These are phyloP conservation scores for Dendroctonus ponderosae DNA, from an alignment of 1,140 invertebrate genomes.

Conservation along the genomic window DNA sequence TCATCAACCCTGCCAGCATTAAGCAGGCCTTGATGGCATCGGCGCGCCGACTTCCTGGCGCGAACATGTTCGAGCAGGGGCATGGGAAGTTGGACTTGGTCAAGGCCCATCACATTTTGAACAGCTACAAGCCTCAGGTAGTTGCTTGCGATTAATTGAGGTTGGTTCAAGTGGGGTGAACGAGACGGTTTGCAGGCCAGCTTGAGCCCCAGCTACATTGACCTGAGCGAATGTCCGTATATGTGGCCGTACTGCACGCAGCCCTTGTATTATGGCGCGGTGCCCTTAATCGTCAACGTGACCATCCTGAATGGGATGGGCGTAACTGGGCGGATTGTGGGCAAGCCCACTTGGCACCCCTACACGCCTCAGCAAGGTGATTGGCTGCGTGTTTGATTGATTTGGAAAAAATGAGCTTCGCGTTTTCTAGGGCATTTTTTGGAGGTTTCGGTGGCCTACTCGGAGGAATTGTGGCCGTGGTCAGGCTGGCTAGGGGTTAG, in stretches of 20 bases:
- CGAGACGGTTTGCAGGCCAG: constrained; percentile 43
- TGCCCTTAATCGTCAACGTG: constrained; percentile 90
- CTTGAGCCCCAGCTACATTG: constrained; percentile 77
- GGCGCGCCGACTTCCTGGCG: constrained; percentile 75
- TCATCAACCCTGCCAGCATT: constrained; percentile 90
- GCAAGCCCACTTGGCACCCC: constrained; percentile 83
- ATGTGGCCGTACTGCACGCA: constrained; percentile 99
- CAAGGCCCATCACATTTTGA: constrained; percentile 77
- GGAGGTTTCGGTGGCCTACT: constrained; percentile 73
- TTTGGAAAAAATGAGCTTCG: background rate
- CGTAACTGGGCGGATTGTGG: constrained; percentile 75
- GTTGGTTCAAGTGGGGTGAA: no score
- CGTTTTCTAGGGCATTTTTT: constrained; percentile 47
- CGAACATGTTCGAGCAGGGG: constrained; percentile 97
- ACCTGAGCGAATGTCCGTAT: constrained; percentile 91
- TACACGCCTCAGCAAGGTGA: constrained; percentile 81
- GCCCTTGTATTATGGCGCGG: constrained; percentile 82
- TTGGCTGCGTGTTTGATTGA: constrained; percentile 40
- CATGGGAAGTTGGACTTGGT: constrained; percentile 90
- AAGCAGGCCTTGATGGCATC: constrained; percentile 92
- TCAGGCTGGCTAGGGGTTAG: constrained; percentile 89
- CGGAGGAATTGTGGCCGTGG: constrained; percentile 93
- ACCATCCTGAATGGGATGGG: constrained; percentile 87
- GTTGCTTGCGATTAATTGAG: constrained; percentile 34
- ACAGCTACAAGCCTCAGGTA: constrained; percentile 80